Evolutionary conservation across 2,113 vertebrate species (phyloP).

Genomic region (Hassar affinis): DNA sequence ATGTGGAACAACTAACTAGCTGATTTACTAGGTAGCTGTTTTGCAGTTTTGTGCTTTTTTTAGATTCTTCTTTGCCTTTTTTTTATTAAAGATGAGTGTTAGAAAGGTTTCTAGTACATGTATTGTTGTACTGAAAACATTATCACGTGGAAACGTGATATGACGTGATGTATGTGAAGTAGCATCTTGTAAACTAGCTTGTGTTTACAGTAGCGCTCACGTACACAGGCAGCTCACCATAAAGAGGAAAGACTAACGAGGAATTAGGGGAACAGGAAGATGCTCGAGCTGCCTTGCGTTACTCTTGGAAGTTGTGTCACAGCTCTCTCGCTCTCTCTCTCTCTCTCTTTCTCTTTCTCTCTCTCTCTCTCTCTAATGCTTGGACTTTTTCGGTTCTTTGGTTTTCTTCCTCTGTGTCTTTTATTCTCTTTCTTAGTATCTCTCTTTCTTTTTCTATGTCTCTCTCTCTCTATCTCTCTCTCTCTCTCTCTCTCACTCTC

Average conservation of each 20-base stretch:
- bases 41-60: background rate
- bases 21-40: background rate
- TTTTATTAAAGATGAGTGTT: background rate
- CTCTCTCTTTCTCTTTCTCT: background rate
- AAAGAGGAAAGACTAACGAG: constrained; percentile 33
- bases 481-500: constrained; percentile 1
- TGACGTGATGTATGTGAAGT: too few species aligned
- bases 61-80: background rate
- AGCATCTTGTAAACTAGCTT: background rate
- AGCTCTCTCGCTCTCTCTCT: background rate
- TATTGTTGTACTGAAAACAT: too few species aligned
- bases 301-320: constrained; percentile 13
- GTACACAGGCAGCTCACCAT: background rate
- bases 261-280: constrained; percentile 42
- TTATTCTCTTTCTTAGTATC: constrained; percentile 12
- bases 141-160: too few species aligned
- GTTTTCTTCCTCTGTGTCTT: background rate
- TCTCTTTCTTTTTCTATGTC: constrained; percentile 5
- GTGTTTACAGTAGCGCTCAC: background rate
- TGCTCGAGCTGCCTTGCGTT: background rate
- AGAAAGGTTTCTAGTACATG: background rate
- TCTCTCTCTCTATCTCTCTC: constrained; percentile 18
- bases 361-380: background rate
- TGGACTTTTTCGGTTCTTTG: background rate
- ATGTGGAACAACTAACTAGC: too few species aligned